phyloP scores from a whole-genome alignment of 2,888 invertebrate species.

The Argyra leucocephala region DNA sequence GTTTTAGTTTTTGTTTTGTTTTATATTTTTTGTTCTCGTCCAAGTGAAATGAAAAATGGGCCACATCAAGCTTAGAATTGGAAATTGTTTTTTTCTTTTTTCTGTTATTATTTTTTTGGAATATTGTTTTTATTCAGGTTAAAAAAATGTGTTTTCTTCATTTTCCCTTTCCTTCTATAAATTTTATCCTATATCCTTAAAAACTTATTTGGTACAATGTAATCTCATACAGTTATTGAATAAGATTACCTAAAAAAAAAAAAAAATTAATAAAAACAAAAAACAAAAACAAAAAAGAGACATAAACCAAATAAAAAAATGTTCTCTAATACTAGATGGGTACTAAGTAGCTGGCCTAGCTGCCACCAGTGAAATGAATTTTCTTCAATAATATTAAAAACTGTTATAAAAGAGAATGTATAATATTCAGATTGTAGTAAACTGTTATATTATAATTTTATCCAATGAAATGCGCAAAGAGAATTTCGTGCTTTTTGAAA shows the following conservation, averaged over 20 bases:
- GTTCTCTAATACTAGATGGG: neutral
- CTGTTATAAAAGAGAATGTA: neutral
- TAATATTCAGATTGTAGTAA: neutral
- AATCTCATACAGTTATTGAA: neutral
- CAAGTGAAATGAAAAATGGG: neutral
- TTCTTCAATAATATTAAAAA: neutral
- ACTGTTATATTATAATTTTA: too few relatives aligned
- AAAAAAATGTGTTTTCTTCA: neutral
- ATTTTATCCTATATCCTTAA: neutral
- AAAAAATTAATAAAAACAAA: neutral
- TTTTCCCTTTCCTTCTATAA: neutral
- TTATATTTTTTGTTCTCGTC: neutral
- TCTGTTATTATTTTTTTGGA: neutral
- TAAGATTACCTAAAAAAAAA: neutral
- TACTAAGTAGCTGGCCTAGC: neutral
- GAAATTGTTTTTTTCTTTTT: neutral
- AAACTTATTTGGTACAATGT: neutral
- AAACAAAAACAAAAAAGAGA: neutral
- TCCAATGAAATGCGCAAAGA: neutral
- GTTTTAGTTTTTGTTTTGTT: neutral
- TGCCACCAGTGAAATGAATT: too few relatives aligned
- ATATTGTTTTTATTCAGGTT: neutral
- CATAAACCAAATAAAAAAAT: too few relatives aligned
- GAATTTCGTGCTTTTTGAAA: neutral
- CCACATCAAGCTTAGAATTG: neutral